These are phyloP conservation scores for Hippopotamyrus pictus DNA, from an alignment of 2,797 vertebrate species.

Conservation along the genomic window DNA sequence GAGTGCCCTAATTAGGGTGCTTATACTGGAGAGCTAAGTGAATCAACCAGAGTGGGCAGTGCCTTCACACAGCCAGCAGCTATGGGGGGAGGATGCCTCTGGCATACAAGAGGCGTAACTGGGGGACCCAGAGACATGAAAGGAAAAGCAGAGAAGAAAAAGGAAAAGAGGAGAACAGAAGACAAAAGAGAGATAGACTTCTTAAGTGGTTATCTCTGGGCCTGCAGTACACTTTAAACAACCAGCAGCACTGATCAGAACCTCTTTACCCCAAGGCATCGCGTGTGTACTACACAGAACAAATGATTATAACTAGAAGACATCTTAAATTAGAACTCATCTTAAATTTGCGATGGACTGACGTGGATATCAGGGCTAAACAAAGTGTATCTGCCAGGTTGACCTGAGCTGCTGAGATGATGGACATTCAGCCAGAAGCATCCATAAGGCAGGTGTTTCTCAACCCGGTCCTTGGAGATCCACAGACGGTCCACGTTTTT, in stretches of 20 bases:
- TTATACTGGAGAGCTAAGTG: constrained; percentile 15
- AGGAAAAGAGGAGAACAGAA: neutral
- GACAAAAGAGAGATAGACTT: neutral
- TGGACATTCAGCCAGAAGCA: constrained; percentile 24
- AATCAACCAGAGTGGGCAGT: constrained; percentile 2
- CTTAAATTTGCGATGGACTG: neutral
- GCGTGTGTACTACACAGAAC: neutral
- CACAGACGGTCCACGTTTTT: neutral
- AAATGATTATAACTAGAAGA: constrained; percentile 23
- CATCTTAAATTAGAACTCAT: neutral
- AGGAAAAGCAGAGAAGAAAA: neutral
- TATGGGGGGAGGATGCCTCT: neutral
- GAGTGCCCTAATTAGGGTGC: neutral
- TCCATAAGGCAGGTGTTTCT: constrained; percentile 16
- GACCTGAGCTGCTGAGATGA: constrained; percentile 22
- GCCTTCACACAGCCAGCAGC: neutral
- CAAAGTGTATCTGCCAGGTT: constrained; percentile 34
- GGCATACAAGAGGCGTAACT: neutral
- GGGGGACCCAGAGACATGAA: neutral
- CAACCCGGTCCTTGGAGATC: neutral
- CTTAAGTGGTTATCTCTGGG: constrained; percentile 1
- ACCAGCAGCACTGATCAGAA: neutral
- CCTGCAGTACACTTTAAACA: neutral
- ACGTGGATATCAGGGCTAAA: constrained; percentile 17
- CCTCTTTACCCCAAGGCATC: neutral